These are phyloP conservation scores for Monopis laevigella DNA, from an alignment of 2,888 invertebrate genomes.

Conservation along the genomic window DNA sequence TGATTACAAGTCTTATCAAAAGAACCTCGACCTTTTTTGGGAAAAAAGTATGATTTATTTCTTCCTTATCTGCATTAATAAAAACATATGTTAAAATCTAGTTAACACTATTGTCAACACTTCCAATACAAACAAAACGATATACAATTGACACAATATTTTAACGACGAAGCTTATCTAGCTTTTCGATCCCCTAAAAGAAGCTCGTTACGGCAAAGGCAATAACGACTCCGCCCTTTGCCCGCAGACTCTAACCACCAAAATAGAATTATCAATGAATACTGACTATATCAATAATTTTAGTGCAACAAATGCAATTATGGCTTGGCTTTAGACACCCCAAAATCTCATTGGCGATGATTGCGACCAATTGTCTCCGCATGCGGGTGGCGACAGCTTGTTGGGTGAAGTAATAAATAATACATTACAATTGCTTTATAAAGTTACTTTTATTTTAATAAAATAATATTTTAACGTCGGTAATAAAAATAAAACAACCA, in stretches of 20 bases:
- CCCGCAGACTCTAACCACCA: conserved; percentile 38
- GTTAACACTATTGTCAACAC: conserved; percentile 2
- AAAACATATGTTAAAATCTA: neutral
- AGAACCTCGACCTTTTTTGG: too few relatives aligned
- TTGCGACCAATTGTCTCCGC: conserved; percentile 59
- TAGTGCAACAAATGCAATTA: conserved; percentile 62
- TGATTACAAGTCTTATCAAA: too few relatives aligned
- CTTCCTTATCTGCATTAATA: neutral
- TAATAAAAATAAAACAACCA: too few relatives aligned
- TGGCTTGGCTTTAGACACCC: conserved; percentile 32
- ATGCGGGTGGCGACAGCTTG: conserved; percentile 62
- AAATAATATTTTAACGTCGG: conserved; percentile 2
- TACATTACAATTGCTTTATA: neutral
- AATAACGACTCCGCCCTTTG: conserved; percentile 30
- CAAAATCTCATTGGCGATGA: conserved; percentile 63
- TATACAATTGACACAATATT: neutral
- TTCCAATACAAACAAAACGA: neutral
- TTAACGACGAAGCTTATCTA: conserved; percentile 5
- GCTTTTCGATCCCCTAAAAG: conserved; percentile 9
- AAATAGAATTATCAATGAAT: conserved; percentile 56
- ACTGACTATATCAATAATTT: conserved; percentile 57
- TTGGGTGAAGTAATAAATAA: conserved; percentile 26
- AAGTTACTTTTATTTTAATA: neutral
- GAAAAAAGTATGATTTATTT: conserved; percentile 5
- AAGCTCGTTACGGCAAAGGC: conserved; percentile 17